Evolutionary conservation across 2,888 invertebrate genomes (phyloP).

Genomic region (Hofmannophila pseudospretella): DNA sequence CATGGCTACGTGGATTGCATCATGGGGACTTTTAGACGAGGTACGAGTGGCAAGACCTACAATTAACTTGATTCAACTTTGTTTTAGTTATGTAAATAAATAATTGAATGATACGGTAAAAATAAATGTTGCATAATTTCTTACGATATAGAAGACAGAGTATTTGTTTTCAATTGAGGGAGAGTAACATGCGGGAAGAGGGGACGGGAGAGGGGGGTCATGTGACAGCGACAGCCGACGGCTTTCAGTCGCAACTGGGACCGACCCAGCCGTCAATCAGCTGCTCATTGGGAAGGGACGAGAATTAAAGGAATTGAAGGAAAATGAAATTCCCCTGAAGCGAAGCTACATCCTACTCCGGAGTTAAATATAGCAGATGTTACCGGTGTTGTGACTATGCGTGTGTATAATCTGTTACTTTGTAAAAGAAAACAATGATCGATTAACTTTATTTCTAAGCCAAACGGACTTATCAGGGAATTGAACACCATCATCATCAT

Average conservation of each 20-base stretch:
- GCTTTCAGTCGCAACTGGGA: slow-evolving; percentile 33
- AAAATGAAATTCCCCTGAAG: slow-evolving; percentile 8
- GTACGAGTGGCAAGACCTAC: too few species aligned
- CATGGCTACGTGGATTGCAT: too few species aligned
- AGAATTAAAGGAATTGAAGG: slow-evolving; percentile 18
- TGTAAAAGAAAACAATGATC: too few species aligned
- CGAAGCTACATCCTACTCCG: not conserved
- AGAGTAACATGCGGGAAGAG: not conserved
- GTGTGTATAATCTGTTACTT: too few species aligned
- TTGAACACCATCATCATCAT: too few species aligned
- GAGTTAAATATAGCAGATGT: slow-evolving; percentile 3
- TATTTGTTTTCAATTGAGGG: slow-evolving; percentile 8
- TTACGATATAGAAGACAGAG: not conserved
- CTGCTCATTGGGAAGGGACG: slow-evolving; percentile 18
- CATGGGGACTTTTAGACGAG: too few species aligned
- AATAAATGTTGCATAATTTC: too few species aligned
- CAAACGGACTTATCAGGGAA: too few species aligned
- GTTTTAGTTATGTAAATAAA: too few species aligned
- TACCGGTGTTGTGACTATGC: not conserved
- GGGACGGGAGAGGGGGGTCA: slow-evolving; percentile 21
- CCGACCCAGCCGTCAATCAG: slow-evolving; percentile 31
- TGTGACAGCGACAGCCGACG: slow-evolving; percentile 45
- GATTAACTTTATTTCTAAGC: too few species aligned
- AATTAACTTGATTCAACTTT: too few species aligned
- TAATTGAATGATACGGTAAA: too few species aligned